Conservation (phyloP, 1,140 invertebrate species). For the Drosophila lini region DNA sequence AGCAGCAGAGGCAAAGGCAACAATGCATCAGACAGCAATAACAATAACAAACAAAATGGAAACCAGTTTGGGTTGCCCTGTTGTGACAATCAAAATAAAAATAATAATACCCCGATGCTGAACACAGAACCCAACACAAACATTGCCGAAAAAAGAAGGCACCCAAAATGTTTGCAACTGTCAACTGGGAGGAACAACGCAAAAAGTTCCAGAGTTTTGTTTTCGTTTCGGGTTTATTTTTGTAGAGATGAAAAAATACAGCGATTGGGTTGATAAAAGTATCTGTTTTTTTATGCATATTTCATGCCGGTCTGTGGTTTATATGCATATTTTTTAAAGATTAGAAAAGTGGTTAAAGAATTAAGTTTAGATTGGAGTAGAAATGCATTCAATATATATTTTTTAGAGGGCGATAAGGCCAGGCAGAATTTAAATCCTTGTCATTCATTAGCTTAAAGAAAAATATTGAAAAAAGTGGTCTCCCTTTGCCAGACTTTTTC, state of each 20-base stretch:
- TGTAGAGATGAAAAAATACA: conserved; percentile 16
- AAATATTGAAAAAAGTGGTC: conserved; percentile 2
- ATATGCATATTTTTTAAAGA: conserved; percentile 48
- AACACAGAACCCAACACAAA: conserved; percentile 27
- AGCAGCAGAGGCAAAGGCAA: conserved; percentile 33
- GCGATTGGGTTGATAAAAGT: conserved; percentile 39
- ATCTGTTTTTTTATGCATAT: conserved; percentile 15
- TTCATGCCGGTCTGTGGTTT: conserved; percentile 27
- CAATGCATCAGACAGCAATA: conserved; percentile 53
- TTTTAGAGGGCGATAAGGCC: not conserved
- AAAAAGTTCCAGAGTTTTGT: conserved; percentile 44
- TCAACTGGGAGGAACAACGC: conserved; percentile 44
- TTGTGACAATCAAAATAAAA: conserved; percentile 76
- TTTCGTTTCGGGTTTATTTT: conserved; percentile 42
- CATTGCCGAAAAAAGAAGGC: conserved; percentile 43
- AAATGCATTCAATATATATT: not conserved
- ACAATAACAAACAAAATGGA: conserved; percentile 66
- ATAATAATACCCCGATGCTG: conserved; percentile 47
- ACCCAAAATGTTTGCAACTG: conserved; percentile 72
- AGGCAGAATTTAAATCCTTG: not conserved
- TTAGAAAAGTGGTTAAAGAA: conserved; percentile 26
- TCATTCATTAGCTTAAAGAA: not conserved
- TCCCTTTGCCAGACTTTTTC: not conserved
- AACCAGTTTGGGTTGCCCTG: conserved; percentile 55
- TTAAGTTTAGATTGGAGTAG: not conserved